Percentiles rank a stretch among this genome's conserved stretches.
phyloP scores from a whole-genome alignment of 2,113 vertebrate genomes.

The Tonatia bakeri region DNA sequence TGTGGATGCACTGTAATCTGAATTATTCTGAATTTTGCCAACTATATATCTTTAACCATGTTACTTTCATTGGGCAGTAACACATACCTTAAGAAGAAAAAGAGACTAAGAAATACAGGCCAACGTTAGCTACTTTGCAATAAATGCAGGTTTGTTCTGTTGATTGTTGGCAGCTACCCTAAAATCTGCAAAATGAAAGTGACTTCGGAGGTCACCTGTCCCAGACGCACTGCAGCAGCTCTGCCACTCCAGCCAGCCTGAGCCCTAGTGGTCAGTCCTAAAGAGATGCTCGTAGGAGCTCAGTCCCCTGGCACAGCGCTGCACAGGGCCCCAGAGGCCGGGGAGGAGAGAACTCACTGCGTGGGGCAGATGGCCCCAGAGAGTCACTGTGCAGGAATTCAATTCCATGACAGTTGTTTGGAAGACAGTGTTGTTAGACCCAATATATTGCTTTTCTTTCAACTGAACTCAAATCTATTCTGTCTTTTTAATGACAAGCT shows the following conservation, averaged over 20 bases:
- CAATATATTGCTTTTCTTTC: not conserved
- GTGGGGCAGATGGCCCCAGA: not conserved
- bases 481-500: not conserved
- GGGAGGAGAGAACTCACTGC: not conserved
- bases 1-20: too few relatives aligned
- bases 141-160: not conserved
- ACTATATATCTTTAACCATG: not conserved
- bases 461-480: not conserved
- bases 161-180: not conserved
- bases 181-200: not conserved
- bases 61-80: not conserved
- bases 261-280: not conserved
- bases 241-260: not conserved
- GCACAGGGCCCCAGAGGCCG: rapidly evolving
- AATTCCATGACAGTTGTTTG: not conserved
- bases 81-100: not conserved
- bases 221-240: rapidly evolving
- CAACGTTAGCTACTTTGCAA: not conserved
- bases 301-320: not conserved
- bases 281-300: not conserved
- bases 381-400: not conserved
- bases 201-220: not conserved
- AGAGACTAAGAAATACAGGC: not conserved
- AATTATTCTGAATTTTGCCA: not conserved
- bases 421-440: not conserved